Base-by-base conservation (phyloP, 2,888 invertebrate genomes). In the Rhagonycha lutea region DNA sequence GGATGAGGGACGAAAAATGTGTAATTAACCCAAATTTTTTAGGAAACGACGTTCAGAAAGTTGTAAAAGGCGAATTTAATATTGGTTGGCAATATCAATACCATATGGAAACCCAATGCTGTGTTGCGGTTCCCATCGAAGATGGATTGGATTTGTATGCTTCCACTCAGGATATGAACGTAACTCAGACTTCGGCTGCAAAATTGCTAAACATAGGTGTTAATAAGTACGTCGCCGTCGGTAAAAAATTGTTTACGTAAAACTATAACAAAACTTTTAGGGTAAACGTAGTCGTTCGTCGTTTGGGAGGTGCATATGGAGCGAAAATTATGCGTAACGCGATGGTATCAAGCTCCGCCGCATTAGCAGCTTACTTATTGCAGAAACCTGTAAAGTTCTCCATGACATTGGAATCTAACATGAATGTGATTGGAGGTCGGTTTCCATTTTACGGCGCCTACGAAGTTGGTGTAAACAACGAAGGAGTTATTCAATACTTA, bases 291-390 rank as follows among this genome's bases (percentile, higher is more conserved):
- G 87, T 89, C 65, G 93, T 95, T 0, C 90, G 92, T 5, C 91
- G 96, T 61, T 81, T 96, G 3, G 97, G 97, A 3, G 97, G 97
- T 9, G 94, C 89, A 0, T 97, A 94, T 84, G 97, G 97, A 0
- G 91, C 90, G 0, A 97, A 97, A 86, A 92, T 95, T 70, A 90
- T 91, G 0, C 90, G 95, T 7, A 86, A 90, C 5, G 86, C 88
- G 9, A 88, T 90, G 11, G 85, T 92, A 0, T 90, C 93, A 0
- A 89, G 91, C 26, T 93, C 93, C 0, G 92, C 93, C 75, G 92
- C 94, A 0, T 83, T 97, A 9, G 95, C 92, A 0, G 92, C 94
- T 0, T 86, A 91, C 78, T 89, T 90, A 63, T 86, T 92, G 65
- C 89, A 90, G 83, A 84, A 88, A 61, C 94, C 96, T 0, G 93